Percentiles rank a stretch among this genome's conserved stretches.
phyloP scores from a whole-genome alignment of 2,888 invertebrate genomes.

The Zaprionus lineosus region DNA sequence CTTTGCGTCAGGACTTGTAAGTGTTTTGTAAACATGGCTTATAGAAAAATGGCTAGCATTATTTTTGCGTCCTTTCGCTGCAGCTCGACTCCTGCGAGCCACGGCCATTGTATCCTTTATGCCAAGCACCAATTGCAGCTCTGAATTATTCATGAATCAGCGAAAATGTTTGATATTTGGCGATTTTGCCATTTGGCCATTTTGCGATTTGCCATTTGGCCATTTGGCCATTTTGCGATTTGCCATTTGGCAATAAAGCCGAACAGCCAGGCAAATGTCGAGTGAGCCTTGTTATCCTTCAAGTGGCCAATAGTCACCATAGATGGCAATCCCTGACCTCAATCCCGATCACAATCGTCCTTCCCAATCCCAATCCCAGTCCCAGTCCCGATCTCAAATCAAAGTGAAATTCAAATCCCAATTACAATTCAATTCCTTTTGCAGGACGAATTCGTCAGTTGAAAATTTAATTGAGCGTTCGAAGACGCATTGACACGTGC shows the following conservation, averaged over 20 bases:
- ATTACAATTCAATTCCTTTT: conserved; percentile 74
- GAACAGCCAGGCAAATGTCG: too few relatives aligned
- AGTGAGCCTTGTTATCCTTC: too few relatives aligned
- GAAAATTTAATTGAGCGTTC: conserved; percentile 80
- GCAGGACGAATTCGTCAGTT: conserved; percentile 37
- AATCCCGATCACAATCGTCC: neutral
- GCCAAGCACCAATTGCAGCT: conserved; percentile 12
- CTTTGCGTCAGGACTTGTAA: conserved; percentile 51
- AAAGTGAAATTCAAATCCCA: conserved; percentile 75
- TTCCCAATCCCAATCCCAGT: conserved; percentile 4
- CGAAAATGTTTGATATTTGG: conserved; percentile 7
- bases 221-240: too few relatives aligned
- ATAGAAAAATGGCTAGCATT: conserved; percentile 56
- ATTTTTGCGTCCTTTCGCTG: conserved; percentile 43
- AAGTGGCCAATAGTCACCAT: neutral
- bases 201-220: too few relatives aligned
- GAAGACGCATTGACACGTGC: conserved; percentile 71
- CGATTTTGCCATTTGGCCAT: conserved; percentile 23
- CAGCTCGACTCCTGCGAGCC: conserved; percentile 25
- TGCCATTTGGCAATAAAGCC: too few relatives aligned
- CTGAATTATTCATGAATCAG: conserved; percentile 53
- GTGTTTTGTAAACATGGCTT: conserved; percentile 73
- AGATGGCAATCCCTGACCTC: too few relatives aligned
- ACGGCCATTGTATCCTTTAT: too few relatives aligned
- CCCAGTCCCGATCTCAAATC: conserved; percentile 10